Conservation (phyloP, 2,113 vertebrate species). For the Trogon melanurus region DNA sequence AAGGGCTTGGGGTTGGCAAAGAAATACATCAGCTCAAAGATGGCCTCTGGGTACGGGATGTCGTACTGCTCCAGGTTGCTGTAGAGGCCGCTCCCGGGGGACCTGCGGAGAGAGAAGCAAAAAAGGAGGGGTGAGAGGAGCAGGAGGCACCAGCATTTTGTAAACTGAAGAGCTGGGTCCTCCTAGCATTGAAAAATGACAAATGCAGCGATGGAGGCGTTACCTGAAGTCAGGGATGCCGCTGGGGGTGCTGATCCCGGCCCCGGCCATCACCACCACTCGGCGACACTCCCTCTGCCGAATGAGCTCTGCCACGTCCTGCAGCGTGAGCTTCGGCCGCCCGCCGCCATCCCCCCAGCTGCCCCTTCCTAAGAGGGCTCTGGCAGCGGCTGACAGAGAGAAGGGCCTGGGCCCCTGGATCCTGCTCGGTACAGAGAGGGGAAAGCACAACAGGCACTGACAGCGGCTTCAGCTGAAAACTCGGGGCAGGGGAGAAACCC, state of each 20-base stretch:
- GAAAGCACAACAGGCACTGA: background rate
- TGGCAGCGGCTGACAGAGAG: background rate
- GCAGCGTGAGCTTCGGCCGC: conserved; percentile 71
- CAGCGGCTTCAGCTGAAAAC: background rate
- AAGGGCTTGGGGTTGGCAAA: conserved; percentile 89
- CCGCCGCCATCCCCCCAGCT: conserved; percentile 10
- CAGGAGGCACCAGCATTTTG: background rate
- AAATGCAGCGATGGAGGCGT: accelerated
- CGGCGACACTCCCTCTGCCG: conserved; percentile 68
- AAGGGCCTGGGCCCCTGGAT: conserved; percentile 12
- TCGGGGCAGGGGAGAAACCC: background rate
- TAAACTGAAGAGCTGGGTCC: background rate
- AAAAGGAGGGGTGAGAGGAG: background rate
- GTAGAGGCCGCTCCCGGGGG: conserved; percentile 90
- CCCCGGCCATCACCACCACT: conserved; percentile 92
- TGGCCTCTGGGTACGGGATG: conserved; percentile 93
- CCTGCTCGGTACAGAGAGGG: background rate
- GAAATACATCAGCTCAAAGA: conserved; percentile 93
- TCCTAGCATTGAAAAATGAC: background rate
- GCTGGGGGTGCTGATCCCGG: conserved; percentile 93
- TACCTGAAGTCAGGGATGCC: conserved; percentile 97
- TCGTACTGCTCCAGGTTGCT: conserved; percentile 88
- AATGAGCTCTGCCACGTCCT: conserved; percentile 78
- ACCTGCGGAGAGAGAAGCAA: conserved; percentile 72
- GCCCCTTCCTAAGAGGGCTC: background rate